Conservation (phyloP, 2,113 vertebrate species). For the Pica pica region DNA sequence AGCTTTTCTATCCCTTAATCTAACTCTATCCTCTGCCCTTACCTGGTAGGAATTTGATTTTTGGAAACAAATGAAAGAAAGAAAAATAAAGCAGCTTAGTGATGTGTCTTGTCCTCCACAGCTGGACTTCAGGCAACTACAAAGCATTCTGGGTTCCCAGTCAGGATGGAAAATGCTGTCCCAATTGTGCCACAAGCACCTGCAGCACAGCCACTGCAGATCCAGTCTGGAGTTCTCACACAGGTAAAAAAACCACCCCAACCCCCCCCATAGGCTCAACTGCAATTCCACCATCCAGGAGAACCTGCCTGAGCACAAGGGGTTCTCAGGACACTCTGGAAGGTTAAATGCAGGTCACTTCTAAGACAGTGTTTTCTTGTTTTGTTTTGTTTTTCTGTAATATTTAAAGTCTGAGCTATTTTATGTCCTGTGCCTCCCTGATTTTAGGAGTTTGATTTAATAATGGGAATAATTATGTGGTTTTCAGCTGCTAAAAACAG, state of each 20-base stretch:
- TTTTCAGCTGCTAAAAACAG: not conserved
- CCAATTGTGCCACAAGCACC: slow-evolving; percentile 93
- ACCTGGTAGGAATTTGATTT: not conserved
- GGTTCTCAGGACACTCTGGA: not conserved
- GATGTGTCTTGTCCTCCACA: slow-evolving; percentile 19
- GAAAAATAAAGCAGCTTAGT: not conserved
- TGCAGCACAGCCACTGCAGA: slow-evolving; percentile 90
- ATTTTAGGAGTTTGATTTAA: not conserved
- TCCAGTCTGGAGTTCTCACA: slow-evolving; percentile 92
- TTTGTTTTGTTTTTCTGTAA: not conserved
- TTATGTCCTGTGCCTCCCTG: not conserved
- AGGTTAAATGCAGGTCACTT: not conserved
- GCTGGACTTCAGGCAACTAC: slow-evolving; percentile 87
- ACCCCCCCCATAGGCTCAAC: not conserved
- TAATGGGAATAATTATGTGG: not conserved
- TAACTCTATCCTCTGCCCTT: not conserved
- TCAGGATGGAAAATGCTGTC: slow-evolving; percentile 94
- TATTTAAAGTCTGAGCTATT: not conserved
- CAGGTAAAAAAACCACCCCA: slow-evolving; percentile 78
- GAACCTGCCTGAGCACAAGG: not conserved
- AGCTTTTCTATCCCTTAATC: not conserved
- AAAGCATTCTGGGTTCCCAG: slow-evolving; percentile 91
- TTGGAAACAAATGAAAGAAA: not conserved
- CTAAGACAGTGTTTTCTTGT: not conserved
- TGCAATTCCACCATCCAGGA: not conserved